Evolutionary conservation across 2,888 invertebrate genomes (phyloP).

Genomic region (Fragum sueziense): DNA sequence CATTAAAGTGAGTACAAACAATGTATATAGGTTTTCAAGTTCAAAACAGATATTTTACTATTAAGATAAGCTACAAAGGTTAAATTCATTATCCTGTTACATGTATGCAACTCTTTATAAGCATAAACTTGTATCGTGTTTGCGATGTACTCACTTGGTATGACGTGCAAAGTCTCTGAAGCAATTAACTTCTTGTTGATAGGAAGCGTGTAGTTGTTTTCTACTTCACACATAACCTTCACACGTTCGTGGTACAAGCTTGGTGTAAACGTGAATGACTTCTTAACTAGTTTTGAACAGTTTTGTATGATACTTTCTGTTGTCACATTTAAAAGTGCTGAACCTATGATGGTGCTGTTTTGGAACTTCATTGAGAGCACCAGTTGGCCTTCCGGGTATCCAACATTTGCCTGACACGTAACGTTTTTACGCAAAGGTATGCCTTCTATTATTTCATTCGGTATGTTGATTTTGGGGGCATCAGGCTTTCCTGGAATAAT

Average conservation of each 20-base stretch:
- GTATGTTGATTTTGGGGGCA: slow-evolving; percentile 50
- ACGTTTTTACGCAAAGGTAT: slow-evolving; percentile 35
- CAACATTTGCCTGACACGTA: slow-evolving; percentile 58
- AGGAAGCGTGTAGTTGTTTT: slow-evolving; percentile 44
- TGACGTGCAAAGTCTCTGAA: slow-evolving; percentile 46
- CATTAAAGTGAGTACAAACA: no score
- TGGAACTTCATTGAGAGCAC: slow-evolving; percentile 37
- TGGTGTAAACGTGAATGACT: slow-evolving; percentile 47
- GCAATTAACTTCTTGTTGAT: slow-evolving; percentile 34
- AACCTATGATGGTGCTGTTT: slow-evolving; percentile 38
- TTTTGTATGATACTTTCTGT: slow-evolving; percentile 22
- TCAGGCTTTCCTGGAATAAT: slow-evolving; percentile 21
- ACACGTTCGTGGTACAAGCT: slow-evolving; percentile 42
- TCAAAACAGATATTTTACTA: no score
- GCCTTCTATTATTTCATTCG: slow-evolving; percentile 56
- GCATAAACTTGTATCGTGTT: no score
- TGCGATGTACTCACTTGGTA: slow-evolving; percentile 58
- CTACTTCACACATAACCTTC: slow-evolving; percentile 57
- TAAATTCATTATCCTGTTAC: no score
- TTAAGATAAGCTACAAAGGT: no score
- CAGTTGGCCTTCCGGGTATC: slow-evolving; percentile 54
- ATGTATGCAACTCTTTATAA: no score
- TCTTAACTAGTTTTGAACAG: slow-evolving; percentile 32
- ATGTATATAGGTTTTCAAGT: no score
- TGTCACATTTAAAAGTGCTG: slow-evolving; percentile 12